These are phyloP conservation scores for Blomia tropicalis DNA, from an alignment of 2,888 invertebrate genomes.

Conservation along the genomic window DNA sequence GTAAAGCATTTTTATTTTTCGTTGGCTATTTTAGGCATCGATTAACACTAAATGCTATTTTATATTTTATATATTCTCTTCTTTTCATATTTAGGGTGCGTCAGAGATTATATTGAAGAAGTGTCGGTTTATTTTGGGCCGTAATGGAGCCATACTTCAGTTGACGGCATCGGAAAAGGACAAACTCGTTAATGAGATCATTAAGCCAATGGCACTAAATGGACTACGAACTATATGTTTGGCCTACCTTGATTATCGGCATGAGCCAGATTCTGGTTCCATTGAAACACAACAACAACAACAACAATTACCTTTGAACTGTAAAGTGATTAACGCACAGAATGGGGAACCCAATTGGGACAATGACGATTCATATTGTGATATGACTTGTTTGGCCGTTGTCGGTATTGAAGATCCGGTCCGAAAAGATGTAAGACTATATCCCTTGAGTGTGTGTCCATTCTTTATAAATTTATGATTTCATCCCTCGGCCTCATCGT, in stretches of 20 bases:
- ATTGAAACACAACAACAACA: not conserved
- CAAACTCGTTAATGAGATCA: conserved; percentile 71
- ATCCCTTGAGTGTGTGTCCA: not conserved
- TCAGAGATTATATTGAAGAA: conserved; percentile 96
- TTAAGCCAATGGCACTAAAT: conserved; percentile 95
- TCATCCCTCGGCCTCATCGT: too few species aligned
- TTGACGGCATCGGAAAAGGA: conserved; percentile 86
- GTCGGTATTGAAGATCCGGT: conserved; percentile 99
- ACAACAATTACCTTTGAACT: too few species aligned
- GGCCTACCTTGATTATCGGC: conserved; percentile 68
- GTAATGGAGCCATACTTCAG: conserved; percentile 74
- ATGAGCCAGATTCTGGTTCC: not conserved
- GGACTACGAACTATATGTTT: conserved; percentile 87
- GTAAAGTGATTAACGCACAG: conserved; percentile 24
- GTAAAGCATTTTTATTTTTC: too few species aligned
- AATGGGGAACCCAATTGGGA: conserved; percentile 96
- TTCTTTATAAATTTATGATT: not conserved
- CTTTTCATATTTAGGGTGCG: conserved; percentile 51
- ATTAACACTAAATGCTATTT: too few species aligned
- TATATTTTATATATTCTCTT: not conserved
- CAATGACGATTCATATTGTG: conserved; percentile 79
- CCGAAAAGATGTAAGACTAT: conserved; percentile 59
- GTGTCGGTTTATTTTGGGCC: conserved; percentile 88
- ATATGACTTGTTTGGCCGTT: conserved; percentile 81
- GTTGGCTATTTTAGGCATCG: not conserved